Evolutionary conservation across 1,140 invertebrate species (phyloP).

Genomic region (Ridgeia piscesae): DNA sequence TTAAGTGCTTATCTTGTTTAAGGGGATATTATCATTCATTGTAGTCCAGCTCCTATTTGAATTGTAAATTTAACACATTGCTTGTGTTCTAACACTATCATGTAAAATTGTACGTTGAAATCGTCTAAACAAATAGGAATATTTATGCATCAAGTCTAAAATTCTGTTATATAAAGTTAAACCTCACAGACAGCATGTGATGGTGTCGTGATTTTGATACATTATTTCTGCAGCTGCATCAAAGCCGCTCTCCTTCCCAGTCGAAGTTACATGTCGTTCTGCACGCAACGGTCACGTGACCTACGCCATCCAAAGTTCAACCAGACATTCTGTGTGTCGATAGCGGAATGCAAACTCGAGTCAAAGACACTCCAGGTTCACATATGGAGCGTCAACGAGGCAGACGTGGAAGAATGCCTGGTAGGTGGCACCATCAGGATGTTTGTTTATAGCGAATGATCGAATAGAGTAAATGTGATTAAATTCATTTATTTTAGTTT

Average conservation of each 20-base stretch:
- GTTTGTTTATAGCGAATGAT: neutral
- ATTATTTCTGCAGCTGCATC: constrained; percentile 67
- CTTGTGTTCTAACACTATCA: too few species aligned
- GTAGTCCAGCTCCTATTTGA: too few species aligned
- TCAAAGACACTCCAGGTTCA: constrained; percentile 88
- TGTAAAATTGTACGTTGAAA: too few species aligned
- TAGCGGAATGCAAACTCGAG: constrained; percentile 74
- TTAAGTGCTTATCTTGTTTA: too few species aligned
- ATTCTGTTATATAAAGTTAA: neutral
- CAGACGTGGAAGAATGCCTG: constrained; percentile 47
- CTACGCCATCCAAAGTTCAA: constrained; percentile 77
- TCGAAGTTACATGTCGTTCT: constrained; percentile 63
- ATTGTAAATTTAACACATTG: too few species aligned
- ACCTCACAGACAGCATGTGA: neutral
- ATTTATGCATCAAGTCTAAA: neutral
- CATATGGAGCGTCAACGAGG: constrained; percentile 68
- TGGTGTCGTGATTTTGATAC: neutral
- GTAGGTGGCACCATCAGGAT: constrained; percentile 38
- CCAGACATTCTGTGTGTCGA: constrained; percentile 75
- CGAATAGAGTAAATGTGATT: too few species aligned
- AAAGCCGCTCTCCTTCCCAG: constrained; percentile 77
- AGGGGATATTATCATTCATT: too few species aligned
- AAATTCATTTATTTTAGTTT: too few species aligned
- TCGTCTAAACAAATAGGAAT: too few species aligned
- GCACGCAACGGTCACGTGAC: constrained; percentile 72